These are phyloP conservation scores for Sebastes baramenuke DNA, from an alignment of 2,797 vertebrate genomes.

Conservation along the genomic window DNA sequence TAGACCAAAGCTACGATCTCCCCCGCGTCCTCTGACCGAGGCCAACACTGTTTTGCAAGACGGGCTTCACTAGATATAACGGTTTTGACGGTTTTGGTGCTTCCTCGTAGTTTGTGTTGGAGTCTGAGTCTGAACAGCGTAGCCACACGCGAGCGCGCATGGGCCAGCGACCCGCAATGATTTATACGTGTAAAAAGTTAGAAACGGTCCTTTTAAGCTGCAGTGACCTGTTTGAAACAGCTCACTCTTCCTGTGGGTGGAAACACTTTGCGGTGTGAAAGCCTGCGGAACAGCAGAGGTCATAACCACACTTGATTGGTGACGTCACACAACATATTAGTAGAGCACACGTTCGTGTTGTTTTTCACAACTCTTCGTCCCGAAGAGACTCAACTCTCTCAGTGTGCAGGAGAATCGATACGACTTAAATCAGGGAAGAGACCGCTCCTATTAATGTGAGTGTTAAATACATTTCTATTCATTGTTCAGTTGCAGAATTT, in stretches of 20 bases:
- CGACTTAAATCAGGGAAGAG: no score
- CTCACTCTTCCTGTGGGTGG: background rate
- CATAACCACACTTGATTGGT: background rate
- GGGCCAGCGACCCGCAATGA: no score
- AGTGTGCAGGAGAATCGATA: background rate
- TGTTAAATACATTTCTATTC: background rate
- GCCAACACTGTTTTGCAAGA: no score
- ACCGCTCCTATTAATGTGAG: background rate
- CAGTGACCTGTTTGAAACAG: background rate
- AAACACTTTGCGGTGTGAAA: background rate
- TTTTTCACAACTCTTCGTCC: background rate
- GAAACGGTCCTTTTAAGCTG: background rate
- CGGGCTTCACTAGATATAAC: no score
- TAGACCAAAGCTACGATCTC: no score
- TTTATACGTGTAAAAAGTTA: no score
- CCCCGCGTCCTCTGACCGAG: no score
- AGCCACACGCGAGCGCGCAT: no score
- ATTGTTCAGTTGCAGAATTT: background rate
- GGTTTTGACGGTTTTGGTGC: no score
- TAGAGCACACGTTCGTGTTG: background rate
- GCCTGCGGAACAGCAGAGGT: background rate
- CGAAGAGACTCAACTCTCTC: background rate
- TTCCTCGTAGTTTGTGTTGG: no score
- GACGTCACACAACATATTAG: background rate
- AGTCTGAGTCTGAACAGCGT: no score